Percentiles rank a stretch among this genome's conserved stretches.
Conservation (phyloP, 2,797 vertebrate genomes). For the Liasis olivaceus region DNA sequence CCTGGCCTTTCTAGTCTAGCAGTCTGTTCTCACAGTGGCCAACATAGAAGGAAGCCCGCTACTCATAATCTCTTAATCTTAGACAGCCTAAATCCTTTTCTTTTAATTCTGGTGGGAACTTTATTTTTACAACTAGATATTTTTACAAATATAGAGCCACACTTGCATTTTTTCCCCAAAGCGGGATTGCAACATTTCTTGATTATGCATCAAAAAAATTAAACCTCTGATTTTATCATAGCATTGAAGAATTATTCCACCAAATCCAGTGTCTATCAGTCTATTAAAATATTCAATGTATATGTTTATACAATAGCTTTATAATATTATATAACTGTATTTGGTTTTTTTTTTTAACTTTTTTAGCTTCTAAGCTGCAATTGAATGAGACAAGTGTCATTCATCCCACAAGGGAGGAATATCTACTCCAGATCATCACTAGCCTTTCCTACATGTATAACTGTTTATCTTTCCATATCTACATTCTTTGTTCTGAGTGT, state of each 20-base stretch:
- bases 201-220: not conserved
- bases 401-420: not conserved
- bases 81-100: too few relatives aligned
- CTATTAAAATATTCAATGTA: not conserved
- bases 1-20: too few relatives aligned
- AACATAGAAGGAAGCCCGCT: too few relatives aligned
- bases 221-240: not conserved
- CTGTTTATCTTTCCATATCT: slow-evolving; percentile 19
- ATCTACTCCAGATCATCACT: not conserved
- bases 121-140: too few relatives aligned
- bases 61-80: too few relatives aligned
- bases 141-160: too few relatives aligned
- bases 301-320: not conserved
- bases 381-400: not conserved
- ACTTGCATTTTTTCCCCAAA: not conserved
- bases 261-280: not conserved
- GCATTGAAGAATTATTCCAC: not conserved
- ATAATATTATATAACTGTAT: not conserved
- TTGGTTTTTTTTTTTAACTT: not conserved
- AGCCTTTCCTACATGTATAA: not conserved
- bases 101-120: too few relatives aligned
- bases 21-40: too few relatives aligned
- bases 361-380: not conserved
- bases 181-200: not conserved
- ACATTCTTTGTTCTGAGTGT: slow-evolving; percentile 21